Base-by-base conservation (phyloP, 30 jellyfish, hydroid and myxozoan genomes). In the Cassiopea andromeda region DNA sequence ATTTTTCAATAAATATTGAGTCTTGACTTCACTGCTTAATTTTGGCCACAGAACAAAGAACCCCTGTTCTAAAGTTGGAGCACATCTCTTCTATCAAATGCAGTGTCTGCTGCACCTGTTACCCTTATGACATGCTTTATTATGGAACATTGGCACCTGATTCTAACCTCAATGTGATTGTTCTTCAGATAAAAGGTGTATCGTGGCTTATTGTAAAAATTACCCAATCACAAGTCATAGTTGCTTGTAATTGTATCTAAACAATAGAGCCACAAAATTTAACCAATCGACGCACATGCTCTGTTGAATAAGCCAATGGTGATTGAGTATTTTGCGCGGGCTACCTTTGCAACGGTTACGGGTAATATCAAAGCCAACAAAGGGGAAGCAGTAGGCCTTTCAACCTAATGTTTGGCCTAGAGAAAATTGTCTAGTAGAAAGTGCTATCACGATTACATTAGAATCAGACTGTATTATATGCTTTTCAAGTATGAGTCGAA, bases 301-400 rank as follows among this genome's bases (percentile, higher is more conserved):
- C 43, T 43, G 75, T 86, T 78, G 46, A 86, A 86, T 70, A 7
- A 61, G 68, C 93, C 93, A 86, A 86, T 86, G 88, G 67, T 66
- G 43, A 18, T 60, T 58, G 27, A 73, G 57, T 47, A 45, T 44
- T 86, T 86, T 75, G 92, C 93, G 93, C 93, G 89, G 89, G 93
- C 93, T 60, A 46, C 19, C 82, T 73, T 86, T 86, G 68, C 93
- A 77, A 86, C 93, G 89, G 93, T 86, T 76, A 45, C 89, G 17
- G 87, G 85, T 78, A 66, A 78, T 60, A 19, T 46, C 76, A 27
- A 45, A 44, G 78, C 14, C 43, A 78, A 69, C 66, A 78, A 81
- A 81, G 48, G 80, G 46, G 47, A 79, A 80, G 10, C 12, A 67
- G 67, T 81, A 60, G 90, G 90, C 90, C 90, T 38, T 57, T 46